phyloP scores from a whole-genome alignment of 2,797 vertebrate species.

The Todus mexicanus region DNA sequence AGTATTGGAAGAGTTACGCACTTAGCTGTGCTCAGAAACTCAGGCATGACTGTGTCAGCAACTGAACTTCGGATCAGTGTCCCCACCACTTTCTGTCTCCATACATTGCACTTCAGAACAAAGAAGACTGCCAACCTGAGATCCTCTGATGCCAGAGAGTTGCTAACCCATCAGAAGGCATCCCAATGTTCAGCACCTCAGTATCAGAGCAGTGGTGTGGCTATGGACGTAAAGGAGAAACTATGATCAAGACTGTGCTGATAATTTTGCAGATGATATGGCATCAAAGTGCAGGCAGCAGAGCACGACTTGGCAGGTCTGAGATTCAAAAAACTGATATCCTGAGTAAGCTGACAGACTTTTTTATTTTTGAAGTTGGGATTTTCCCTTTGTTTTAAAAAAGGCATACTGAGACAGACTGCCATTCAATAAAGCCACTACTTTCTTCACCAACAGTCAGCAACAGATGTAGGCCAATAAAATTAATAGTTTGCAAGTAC shows the following conservation, averaged over 20 bases:
- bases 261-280: not conserved
- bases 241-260: not conserved
- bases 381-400: not conserved
- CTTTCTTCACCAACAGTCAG: slow-evolving; percentile 64
- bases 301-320: not conserved
- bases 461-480: slow-evolving; percentile 69
- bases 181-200: not conserved
- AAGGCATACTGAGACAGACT: slow-evolving; percentile 36
- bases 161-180: not conserved
- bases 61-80: not conserved
- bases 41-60: not conserved
- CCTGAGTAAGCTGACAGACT: not conserved
- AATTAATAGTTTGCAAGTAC: slow-evolving; percentile 65
- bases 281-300: not conserved
- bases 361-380: not conserved
- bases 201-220: not conserved
- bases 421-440: slow-evolving; percentile 46
- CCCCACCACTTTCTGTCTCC: not conserved
- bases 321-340: not conserved
- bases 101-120: not conserved
- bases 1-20: not conserved
- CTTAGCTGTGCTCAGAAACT: not conserved
- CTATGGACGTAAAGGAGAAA: not conserved
- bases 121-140: not conserved
- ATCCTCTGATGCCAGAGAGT: not conserved